phyloP scores from a whole-genome alignment of 30 jellyfish, hydroid and myxozoan species.

The Aurelia sp. region DNA sequence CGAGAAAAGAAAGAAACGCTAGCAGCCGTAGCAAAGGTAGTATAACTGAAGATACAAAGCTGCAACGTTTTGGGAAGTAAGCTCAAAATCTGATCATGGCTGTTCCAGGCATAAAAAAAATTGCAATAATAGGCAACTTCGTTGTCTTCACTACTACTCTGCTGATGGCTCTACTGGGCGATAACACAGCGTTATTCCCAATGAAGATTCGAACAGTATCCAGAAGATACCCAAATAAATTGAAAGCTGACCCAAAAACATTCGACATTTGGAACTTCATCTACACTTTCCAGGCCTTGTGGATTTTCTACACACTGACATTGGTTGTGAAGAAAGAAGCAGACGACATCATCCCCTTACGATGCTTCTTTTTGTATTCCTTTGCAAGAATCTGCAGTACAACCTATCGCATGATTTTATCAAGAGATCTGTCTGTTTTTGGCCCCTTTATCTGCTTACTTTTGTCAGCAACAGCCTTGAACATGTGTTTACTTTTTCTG shows the following conservation, averaged over 20 bases:
- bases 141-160: slow-evolving; percentile 14
- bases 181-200: slow-evolving; percentile 14
- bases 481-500: slow-evolving; percentile 31
- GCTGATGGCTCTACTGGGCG: slow-evolving; percentile 49
- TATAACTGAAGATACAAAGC: too few species aligned
- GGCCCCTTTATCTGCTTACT: slow-evolving; percentile 25
- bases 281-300: slow-evolving; percentile 49
- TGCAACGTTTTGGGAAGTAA: too few species aligned
- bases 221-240: slow-evolving; percentile 27
- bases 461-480: slow-evolving; percentile 30
- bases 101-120: slow-evolving; percentile 7
- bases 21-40: too few species aligned
- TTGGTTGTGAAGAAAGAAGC: slow-evolving; percentile 31
- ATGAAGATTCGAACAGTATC: slow-evolving; percentile 5
- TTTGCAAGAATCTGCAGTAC: slow-evolving; percentile 46
- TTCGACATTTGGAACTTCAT: slow-evolving; percentile 80
- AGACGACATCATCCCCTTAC: slow-evolving; percentile 24
- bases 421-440: slow-evolving; percentile 32
- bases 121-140: slow-evolving; percentile 13
- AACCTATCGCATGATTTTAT: slow-evolving; percentile 16
- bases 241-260: slow-evolving; percentile 27
- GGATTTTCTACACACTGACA: slow-evolving; percentile 74
- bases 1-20: too few species aligned
- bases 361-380: slow-evolving; percentile 31
- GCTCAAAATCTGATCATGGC: slow-evolving; percentile 9